Percentiles rank a stretch among this genome's conserved stretches.
These are phyloP conservation scores for Uria lomvia DNA, from an alignment of 2,113 vertebrate species.

Conservation along the genomic window DNA sequence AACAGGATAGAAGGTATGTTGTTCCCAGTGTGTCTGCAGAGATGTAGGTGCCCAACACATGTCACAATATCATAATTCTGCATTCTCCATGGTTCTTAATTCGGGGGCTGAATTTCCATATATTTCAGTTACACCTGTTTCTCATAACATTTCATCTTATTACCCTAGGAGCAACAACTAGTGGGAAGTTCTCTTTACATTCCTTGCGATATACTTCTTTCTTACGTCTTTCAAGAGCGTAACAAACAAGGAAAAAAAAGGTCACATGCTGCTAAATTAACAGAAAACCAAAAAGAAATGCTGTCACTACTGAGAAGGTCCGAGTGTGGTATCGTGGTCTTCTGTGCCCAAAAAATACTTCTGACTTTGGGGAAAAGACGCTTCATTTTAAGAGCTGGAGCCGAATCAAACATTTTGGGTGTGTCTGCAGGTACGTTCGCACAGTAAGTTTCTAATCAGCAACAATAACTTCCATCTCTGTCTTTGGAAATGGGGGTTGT, in stretches of 20 bases:
- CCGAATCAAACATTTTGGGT: not conserved
- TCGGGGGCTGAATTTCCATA: not conserved
- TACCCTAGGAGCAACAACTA: not conserved
- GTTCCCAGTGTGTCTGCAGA: not conserved
- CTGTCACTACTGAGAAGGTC: not conserved
- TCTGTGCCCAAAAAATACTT: not conserved
- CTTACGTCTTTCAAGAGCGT: not conserved
- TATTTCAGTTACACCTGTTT: not conserved
- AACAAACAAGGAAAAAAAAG: not conserved
- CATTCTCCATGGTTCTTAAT: not conserved
- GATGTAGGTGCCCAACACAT: not conserved
- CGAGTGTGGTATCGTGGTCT: rapidly evolving
- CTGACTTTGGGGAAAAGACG: not conserved
- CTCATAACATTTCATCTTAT: not conserved
- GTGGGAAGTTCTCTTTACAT: not conserved
- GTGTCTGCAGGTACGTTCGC: not conserved
- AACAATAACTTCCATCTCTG: not conserved
- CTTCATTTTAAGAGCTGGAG: not conserved
- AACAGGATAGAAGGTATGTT: not conserved
- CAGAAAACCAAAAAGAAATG: not conserved
- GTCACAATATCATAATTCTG: not conserved
- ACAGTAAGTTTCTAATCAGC: not conserved
- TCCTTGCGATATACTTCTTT: not conserved
- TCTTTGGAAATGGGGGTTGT: not conserved
- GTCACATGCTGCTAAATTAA: not conserved